phyloP scores from a whole-genome alignment of 2,113 vertebrate genomes.

The Hippocampus comes region DNA sequence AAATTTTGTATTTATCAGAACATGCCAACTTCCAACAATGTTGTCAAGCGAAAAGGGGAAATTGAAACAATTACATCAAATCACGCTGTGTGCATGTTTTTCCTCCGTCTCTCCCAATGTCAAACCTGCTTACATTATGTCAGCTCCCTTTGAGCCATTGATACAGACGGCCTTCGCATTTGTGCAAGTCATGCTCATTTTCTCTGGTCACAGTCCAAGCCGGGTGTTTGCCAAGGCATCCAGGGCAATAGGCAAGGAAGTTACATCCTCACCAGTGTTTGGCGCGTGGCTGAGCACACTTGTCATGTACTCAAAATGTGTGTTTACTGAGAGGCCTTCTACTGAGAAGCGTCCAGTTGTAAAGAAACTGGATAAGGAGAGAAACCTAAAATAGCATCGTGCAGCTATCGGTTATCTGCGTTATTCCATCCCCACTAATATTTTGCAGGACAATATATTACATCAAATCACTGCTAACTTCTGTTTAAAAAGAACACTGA shows the following conservation, averaged over 20 bases:
- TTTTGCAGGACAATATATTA: not conserved
- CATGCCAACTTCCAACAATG: slow-evolving; percentile 38
- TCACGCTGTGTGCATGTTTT: slow-evolving; percentile 53
- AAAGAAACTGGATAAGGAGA: slow-evolving; percentile 9
- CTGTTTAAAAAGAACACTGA: not conserved
- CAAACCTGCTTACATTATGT: slow-evolving; percentile 48
- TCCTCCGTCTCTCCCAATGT: slow-evolving; percentile 35
- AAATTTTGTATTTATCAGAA: slow-evolving; percentile 33
- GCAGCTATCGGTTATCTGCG: not conserved
- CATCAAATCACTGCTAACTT: not conserved
- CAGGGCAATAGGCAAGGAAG: slow-evolving; percentile 52
- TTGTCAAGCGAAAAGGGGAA: slow-evolving; percentile 54
- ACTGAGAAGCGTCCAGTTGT: slow-evolving; percentile 2
- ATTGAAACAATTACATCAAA: slow-evolving; percentile 61
- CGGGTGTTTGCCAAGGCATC: slow-evolving; percentile 49
- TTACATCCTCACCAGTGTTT: slow-evolving; percentile 26
- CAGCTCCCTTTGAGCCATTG: slow-evolving; percentile 55
- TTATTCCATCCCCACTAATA: not conserved
- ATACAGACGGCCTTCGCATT: slow-evolving; percentile 47
- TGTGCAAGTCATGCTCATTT: slow-evolving; percentile 64
- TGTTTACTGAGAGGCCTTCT: slow-evolving; percentile 14
- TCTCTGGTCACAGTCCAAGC: slow-evolving; percentile 48
- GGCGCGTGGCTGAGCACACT: slow-evolving; percentile 9
- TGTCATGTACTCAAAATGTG: not conserved
- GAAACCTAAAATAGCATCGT: slow-evolving; percentile 34